A percentile compares a stretch with the other conserved stretches of the same genome.
Evolutionary conservation across 2,113 vertebrate species (phyloP).

Genomic region (Chloropsis hardwickii): DNA sequence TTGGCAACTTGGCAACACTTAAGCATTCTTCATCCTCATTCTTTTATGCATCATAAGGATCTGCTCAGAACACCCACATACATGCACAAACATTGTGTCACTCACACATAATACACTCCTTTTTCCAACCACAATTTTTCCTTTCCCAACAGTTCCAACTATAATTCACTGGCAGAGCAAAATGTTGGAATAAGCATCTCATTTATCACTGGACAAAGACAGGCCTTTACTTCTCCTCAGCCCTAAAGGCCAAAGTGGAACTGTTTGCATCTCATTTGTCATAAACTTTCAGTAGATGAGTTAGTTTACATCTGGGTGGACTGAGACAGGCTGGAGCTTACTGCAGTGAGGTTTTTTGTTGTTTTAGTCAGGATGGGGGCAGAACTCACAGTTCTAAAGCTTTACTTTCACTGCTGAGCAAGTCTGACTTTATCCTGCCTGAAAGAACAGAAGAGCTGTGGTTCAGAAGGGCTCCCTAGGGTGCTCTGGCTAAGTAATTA

Average conservation of each 20-base stretch:
- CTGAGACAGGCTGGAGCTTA: not conserved
- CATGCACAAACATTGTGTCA: constrained; percentile 51
- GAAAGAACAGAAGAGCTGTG: not conserved
- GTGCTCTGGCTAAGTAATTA: constrained; percentile 25
- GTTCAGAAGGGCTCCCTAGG: constrained; percentile 11
- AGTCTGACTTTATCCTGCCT: not conserved
- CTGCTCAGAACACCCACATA: constrained; percentile 50
- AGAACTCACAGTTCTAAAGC: not conserved
- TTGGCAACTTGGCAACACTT: constrained; percentile 50
- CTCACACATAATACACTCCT: constrained; percentile 48
- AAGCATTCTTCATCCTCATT: constrained; percentile 36
- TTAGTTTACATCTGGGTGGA: constrained; percentile 26
- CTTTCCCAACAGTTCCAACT: constrained; percentile 31
- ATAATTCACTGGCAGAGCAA: constrained; percentile 54
- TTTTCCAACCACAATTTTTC: constrained; percentile 59
- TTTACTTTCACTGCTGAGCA: not conserved
- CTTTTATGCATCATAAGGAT: not conserved
- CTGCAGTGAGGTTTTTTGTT: not conserved
- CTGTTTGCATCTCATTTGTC: constrained; percentile 37
- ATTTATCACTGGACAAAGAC: constrained; percentile 60
- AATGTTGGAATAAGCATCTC: constrained; percentile 51
- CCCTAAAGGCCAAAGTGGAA: constrained; percentile 34
- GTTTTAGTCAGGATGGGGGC: not conserved
- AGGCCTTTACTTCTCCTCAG: constrained; percentile 27
- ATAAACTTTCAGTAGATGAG: constrained; percentile 15